Evolutionary conservation across 2,888 invertebrate genomes (phyloP).

Genomic region (Tachina fera): DNA sequence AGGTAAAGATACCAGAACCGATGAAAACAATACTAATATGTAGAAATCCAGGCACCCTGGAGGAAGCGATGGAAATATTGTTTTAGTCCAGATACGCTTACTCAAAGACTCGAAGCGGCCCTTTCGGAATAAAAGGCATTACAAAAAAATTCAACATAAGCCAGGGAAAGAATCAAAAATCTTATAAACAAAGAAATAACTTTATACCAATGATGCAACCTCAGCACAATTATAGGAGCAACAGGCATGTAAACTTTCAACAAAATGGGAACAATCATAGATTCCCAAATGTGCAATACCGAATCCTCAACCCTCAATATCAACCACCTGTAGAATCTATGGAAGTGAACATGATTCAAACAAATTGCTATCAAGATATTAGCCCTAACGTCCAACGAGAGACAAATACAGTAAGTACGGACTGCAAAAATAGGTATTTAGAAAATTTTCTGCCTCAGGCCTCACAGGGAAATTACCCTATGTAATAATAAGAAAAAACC

Average conservation of each 20-base stretch:
- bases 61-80: conserved; percentile 2
- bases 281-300: neutral
- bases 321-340: conserved; percentile 9
- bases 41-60: neutral
- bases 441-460: conserved; percentile 4
- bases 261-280: neutral
- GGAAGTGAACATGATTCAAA: conserved; percentile 14
- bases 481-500: conserved; percentile 3
- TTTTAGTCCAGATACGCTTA: conserved; percentile 8
- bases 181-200: neutral
- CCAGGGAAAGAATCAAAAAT: neutral
- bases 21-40: conserved; percentile 6
- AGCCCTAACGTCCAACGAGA: neutral
- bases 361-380: neutral
- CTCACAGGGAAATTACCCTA: conserved; percentile 15
- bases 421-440: neutral
- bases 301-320: neutral
- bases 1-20: conserved; percentile 1
- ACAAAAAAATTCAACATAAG: neutral
- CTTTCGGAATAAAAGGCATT: conserved; percentile 3
- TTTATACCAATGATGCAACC: neutral
- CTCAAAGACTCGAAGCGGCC: neutral
- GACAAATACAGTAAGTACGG: neutral
- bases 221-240: neutral
- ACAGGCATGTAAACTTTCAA: conserved; percentile 10